Evolutionary conservation across 2,888 invertebrate species (phyloP), one percentile per base, ranked within the genome.

Genomic region (Podabrus alpinus): DNA sequence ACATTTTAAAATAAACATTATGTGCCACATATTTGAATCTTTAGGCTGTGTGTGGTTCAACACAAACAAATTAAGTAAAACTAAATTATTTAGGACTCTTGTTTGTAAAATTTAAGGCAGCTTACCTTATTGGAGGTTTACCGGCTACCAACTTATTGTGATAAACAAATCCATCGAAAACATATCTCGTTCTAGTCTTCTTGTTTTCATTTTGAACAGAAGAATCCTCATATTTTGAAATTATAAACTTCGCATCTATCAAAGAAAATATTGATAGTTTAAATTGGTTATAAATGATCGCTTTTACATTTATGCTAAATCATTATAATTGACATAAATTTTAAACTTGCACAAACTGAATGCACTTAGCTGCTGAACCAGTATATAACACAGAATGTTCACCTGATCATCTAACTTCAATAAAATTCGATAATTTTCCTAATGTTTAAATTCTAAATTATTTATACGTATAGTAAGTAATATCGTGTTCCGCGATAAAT

Each of bases 121-220:
- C 73, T 69, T 78, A 76, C 78, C 76, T 71, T 72, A 74, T 72
- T 15, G 72, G 77, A 64, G 61, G 69, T 21, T 72, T 76, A 64
- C 76, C 76, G 10, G 78, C 72, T 15, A 78, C 71, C 72, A 78
- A 74, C 66, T 78, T 78, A 70, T 76, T 78, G 66, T 78, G 78
- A 67, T 78, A 78, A 66, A 78, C 76, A 78, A 78, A 78, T 72
- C 78, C 78, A 70, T 68, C 76, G 71, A 74, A 64, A 72, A 78
- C 74, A 70, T 69, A 76, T 72, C 72, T 76, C 15, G 74, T 72
- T 15, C 78, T 74, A 59, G 75, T 76, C 59, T 67, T 60, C 70
- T 74, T 74, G 19, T 64, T 64, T 59, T 59, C n/a, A 21, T 69
- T 64, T 16, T 67, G 67, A 59, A 15, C 70, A 64, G 71, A 67